Evolutionary conservation across 2,888 invertebrate species (phyloP).

Genomic region (Sipha maydis): DNA sequence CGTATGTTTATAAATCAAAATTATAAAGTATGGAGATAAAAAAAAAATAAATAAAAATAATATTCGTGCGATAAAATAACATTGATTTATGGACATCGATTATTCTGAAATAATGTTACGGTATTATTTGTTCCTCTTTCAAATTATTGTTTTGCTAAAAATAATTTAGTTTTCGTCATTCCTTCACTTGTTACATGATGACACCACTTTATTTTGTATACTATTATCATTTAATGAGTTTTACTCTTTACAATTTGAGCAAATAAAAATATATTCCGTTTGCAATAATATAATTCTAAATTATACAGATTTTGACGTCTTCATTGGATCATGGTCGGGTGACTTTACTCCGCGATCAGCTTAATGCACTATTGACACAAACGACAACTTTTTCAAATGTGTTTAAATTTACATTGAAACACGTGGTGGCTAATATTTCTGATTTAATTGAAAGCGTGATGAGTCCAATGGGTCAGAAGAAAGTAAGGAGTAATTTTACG

Average conservation of each 20-base stretch:
- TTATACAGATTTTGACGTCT: slow-evolving; percentile 36
- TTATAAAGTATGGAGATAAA: not conserved
- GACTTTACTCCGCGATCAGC: slow-evolving; percentile 42
- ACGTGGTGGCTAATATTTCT: slow-evolving; percentile 27
- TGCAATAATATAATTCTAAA: not conserved
- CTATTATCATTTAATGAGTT: not conserved
- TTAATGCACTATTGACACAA: slow-evolving; percentile 34
- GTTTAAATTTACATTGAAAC: slow-evolving; percentile 27
- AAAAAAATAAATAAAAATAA: not conserved
- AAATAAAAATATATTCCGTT: not conserved
- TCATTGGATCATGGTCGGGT: slow-evolving; percentile 37
- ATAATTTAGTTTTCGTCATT: not conserved
- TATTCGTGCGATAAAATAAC: not conserved
- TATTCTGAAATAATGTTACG: not conserved
- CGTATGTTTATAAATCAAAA: not conserved
- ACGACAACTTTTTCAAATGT: slow-evolving; percentile 15
- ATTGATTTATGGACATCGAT: not conserved
- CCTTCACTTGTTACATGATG: too few species aligned
- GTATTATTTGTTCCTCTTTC: not conserved
- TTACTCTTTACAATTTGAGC: not conserved
- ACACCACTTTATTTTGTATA: too few species aligned
- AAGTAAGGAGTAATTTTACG: slow-evolving; percentile 16
- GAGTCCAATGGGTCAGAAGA: slow-evolving; percentile 34
- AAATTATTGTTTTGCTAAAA: not conserved
- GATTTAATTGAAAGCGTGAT: slow-evolving; percentile 48